These are phyloP conservation scores for Percopsis omiscomaycus DNA, from an alignment of 2,797 vertebrate genomes.

Conservation along the genomic window DNA sequence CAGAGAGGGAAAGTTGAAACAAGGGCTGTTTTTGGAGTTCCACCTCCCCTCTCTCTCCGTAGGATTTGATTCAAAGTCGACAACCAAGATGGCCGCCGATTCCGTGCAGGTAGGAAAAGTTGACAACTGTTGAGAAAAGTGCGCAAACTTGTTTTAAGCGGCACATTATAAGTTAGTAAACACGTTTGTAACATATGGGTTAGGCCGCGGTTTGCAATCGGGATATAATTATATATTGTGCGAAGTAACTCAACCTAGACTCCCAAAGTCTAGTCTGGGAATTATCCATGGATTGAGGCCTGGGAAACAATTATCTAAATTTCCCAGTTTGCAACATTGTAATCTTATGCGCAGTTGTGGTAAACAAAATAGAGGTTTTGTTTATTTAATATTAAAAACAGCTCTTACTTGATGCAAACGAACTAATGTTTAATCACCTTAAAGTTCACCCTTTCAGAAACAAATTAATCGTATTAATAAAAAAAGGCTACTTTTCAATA, in stretches of 20 bases:
- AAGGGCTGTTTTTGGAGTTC: conserved; percentile 72
- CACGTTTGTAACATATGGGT: conserved; percentile 6
- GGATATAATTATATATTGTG: neutral
- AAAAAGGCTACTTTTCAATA: no score
- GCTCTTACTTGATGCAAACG: no score
- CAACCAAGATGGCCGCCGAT: conserved; percentile 84
- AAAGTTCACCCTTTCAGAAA: no score
- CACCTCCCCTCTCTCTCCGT: conserved; percentile 60
- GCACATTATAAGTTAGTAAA: conserved; percentile 7
- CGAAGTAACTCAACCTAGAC: conserved; percentile 11
- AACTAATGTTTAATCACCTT: no score
- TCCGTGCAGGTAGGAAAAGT: conserved; percentile 86
- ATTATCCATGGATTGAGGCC: conserved; percentile 76
- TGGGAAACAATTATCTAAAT: conserved; percentile 71
- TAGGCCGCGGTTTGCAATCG: neutral
- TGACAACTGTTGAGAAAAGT: conserved; percentile 76
- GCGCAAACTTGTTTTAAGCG: conserved; percentile 52
- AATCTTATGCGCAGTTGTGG: neutral
- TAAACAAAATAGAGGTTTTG: neutral
- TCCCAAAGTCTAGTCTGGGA: conserved; percentile 61
- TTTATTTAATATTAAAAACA: neutral
- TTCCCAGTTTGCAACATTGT: conserved; percentile 21
- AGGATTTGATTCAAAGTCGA: conserved; percentile 82
- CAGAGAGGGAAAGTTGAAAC: conserved; percentile 71
- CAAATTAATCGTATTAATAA: no score